Evolutionary conservation across 2,113 vertebrate genomes (phyloP).

Genomic region (Oryzias celebensis): DNA sequence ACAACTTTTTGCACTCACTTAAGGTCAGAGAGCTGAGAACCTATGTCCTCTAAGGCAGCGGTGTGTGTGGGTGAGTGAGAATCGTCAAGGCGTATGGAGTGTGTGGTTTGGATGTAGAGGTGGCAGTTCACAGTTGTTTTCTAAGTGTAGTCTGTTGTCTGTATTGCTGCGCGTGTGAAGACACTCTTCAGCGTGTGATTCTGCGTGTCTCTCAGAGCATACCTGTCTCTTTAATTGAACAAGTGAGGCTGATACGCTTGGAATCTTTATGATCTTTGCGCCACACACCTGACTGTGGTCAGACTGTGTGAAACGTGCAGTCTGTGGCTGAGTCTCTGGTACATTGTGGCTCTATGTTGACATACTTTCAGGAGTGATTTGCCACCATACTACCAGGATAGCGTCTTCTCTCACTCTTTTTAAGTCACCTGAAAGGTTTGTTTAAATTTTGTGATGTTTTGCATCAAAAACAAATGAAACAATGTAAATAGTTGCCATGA

Average conservation of each 20-base stretch:
- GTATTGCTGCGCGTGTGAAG: conserved; percentile 23
- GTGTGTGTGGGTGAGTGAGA: conserved; percentile 50
- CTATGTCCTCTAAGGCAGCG: conserved; percentile 14
- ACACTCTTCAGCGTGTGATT: conserved; percentile 30
- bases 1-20: conserved; percentile 3
- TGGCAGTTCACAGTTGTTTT: conserved; percentile 17
- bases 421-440: neutral
- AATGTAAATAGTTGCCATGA: no score
- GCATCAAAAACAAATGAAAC: no score
- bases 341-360: conserved; percentile 29
- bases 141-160: conserved; percentile 5
- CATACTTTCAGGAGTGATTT: conserved; percentile 15
- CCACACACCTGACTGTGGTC: conserved; percentile 52
- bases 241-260: conserved; percentile 43
- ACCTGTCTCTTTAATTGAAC: conserved; percentile 53
- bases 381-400: neutral
- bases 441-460: neutral
- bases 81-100: conserved; percentile 28
- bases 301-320: conserved; percentile 26
- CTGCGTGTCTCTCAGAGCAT: conserved; percentile 25
- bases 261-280: conserved; percentile 41
- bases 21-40: conserved; percentile 43
- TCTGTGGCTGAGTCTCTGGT: conserved; percentile 27
- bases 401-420: no score
- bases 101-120: conserved; percentile 51